Percentiles rank a stretch among this genome's conserved stretches.
These are phyloP conservation scores for Corythoichthys intestinalis DNA, from an alignment of 2,113 vertebrate genomes.

Conservation along the genomic window DNA sequence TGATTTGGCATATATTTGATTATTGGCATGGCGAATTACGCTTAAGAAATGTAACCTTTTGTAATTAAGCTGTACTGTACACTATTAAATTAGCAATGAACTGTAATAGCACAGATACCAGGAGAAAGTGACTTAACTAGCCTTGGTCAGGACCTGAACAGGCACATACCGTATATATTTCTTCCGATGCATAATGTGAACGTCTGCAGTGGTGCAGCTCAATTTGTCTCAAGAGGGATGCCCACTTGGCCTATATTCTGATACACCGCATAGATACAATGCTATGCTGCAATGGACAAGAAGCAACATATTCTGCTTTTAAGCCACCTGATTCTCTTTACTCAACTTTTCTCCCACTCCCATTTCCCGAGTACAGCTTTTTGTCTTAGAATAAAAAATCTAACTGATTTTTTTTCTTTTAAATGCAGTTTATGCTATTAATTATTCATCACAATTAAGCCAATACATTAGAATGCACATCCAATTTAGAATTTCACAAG, in stretches of 20 bases:
- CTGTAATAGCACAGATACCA: not conserved
- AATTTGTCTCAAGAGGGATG: conserved; percentile 54
- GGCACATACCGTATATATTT: conserved; percentile 19
- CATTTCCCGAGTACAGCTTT: not conserved
- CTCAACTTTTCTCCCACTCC: conserved; percentile 1
- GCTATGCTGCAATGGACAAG: conserved; percentile 39
- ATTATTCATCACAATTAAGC: not conserved
- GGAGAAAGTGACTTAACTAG: not conserved
- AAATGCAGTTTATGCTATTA: not conserved
- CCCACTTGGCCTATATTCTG: conserved; percentile 63
- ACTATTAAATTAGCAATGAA: not conserved
- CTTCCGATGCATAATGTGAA: conserved; percentile 47
- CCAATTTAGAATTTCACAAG: not conserved
- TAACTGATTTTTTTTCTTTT: not conserved
- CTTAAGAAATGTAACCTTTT: not conserved
- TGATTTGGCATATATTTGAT: not conserved
- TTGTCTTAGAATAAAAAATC: not conserved
- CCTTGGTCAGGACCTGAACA: conserved; percentile 8
- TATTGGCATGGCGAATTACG: not conserved
- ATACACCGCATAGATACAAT: conserved; percentile 28
- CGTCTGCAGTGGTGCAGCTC: conserved; percentile 57
- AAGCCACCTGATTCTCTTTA: not conserved
- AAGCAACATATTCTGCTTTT: conserved; percentile 5
- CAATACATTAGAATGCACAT: not conserved
- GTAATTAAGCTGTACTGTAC: not conserved